These are phyloP conservation scores for Cephus pygmeus DNA, from an alignment of 2,888 invertebrate genomes.

Conservation along the genomic window DNA sequence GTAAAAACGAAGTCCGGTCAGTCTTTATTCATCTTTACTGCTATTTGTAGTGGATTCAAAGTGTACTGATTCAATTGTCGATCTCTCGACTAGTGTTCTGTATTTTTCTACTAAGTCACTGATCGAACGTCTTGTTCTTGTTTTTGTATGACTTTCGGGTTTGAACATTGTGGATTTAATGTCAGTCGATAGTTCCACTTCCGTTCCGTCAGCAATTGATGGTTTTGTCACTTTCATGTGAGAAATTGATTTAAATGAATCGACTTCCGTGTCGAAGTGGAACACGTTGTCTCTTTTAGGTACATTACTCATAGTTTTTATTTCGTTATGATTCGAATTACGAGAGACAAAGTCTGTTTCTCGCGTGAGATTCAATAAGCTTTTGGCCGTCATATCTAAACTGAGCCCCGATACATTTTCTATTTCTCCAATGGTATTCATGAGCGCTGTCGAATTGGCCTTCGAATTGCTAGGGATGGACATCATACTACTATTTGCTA, in stretches of 20 bases:
- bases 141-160: slow-evolving; percentile 8
- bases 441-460: slow-evolving; percentile 44
- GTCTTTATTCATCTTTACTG: neutral
- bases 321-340: slow-evolving; percentile 6
- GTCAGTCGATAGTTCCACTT: slow-evolving; percentile 19
- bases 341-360: slow-evolving; percentile 13
- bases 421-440: slow-evolving; percentile 34
- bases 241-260: neutral
- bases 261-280: neutral
- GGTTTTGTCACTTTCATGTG: slow-evolving; percentile 25
- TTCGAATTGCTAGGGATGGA: slow-evolving; percentile 39
- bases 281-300: slow-evolving; percentile 20
- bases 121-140: slow-evolving; percentile 48
- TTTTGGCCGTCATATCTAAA: slow-evolving; percentile 33
- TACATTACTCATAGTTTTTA: slow-evolving; percentile 2
- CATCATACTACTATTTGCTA: slow-evolving; percentile 43
- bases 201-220: slow-evolving; percentile 25
- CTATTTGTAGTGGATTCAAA: neutral
- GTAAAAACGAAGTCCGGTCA: neutral
- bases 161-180: neutral
- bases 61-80: neutral
- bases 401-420: slow-evolving; percentile 37
- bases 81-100: slow-evolving; percentile 41
- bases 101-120: slow-evolving; percentile 59
- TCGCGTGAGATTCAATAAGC: slow-evolving; percentile 27